Base-by-base conservation (phyloP, 2,797 vertebrate species). In the Chrosomus eos region DNA sequence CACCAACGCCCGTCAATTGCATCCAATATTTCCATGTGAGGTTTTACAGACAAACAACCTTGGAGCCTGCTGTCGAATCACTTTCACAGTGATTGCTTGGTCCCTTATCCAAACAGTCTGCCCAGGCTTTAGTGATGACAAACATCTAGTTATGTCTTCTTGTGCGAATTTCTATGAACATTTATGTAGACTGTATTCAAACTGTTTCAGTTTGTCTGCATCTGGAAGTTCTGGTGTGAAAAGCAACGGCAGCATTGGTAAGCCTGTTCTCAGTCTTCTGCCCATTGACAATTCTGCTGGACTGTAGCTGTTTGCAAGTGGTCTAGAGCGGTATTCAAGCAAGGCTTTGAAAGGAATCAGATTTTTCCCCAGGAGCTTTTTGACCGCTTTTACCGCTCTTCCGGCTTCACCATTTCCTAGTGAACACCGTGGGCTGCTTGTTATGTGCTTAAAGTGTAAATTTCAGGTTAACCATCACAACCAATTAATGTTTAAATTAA, bases 271-370 rank as follows among this genome's bases (percentile, higher is more conserved):
- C 38, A 82, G 38, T 10, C 14, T 16, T 33, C 83, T 60, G 18
- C 62, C 55, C 62, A 81, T 81, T 3, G 53, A 55, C 1, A 85
- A 62, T 40, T 85, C 3, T 4, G 64, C 60, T 53, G 82, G 86
- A 43, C 58, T 80, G 33, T 40, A 11, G 16, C 82, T 51, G 2
- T 84, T 74, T 26, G 19, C 33, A 43, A 87, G 70, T 33, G 73
- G 67, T 10, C 73, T 85, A n/a, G 66, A 33, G 6, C 55, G 3
- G 74, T 87, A 85, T 26, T 74, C 83, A 38, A 82, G 73, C 5
- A 82, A 67, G 2, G 66, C 73, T 31, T 81, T 66, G 58, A 79
- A 70, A 0, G 26, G n/a, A 43, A 23, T 85, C 45, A 11, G 43
- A 36, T 31, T 13, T 62, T 87, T 87, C 48, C 78, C 16, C 9